Percentiles rank a stretch among this genome's conserved stretches.
phyloP scores from a whole-genome alignment of 1,140 invertebrate genomes.

The Lordiphosa clarofinis region DNA sequence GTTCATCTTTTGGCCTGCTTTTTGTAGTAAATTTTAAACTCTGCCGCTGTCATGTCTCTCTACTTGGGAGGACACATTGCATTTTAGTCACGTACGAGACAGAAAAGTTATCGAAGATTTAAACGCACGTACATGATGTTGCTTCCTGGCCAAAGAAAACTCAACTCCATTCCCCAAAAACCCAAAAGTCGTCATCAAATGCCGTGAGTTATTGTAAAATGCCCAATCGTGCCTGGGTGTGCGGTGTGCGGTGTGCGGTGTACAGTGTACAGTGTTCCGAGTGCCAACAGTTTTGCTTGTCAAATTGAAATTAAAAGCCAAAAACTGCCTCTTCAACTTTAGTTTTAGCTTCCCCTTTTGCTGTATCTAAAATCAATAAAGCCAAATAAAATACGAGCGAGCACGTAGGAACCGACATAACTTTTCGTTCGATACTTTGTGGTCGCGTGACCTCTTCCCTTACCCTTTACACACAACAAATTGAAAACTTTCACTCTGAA shows the following conservation, averaged over 20 bases:
- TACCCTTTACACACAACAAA: slow-evolving; percentile 18
- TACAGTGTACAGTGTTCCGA: not conserved
- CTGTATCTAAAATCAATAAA: slow-evolving; percentile 69
- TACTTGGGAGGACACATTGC: slow-evolving; percentile 43
- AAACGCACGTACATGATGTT: slow-evolving; percentile 70
- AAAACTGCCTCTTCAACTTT: slow-evolving; percentile 50
- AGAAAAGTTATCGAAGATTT: slow-evolving; percentile 74
- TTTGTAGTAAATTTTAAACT: slow-evolving; percentile 1
- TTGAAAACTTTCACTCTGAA: slow-evolving; percentile 14
- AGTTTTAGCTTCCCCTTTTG: slow-evolving; percentile 21
- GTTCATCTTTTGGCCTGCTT: not conserved
- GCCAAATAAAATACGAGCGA: slow-evolving; percentile 60
- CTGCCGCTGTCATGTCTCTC: not conserved
- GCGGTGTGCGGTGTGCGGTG: not conserved
- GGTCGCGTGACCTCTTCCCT: slow-evolving; percentile 65
- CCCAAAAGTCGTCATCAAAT: slow-evolving; percentile 62
- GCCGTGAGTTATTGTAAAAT: slow-evolving; percentile 70
- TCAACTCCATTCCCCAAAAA: slow-evolving; percentile 25
- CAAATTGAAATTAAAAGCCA: slow-evolving; percentile 77
- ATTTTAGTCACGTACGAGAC: slow-evolving; percentile 69
- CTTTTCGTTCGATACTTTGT: slow-evolving; percentile 44
- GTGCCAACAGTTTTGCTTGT: slow-evolving; percentile 68
- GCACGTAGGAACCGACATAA: slow-evolving; percentile 24
- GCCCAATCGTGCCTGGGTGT: slow-evolving; percentile 16
- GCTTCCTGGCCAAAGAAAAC: slow-evolving; percentile 39